Base-by-base conservation (phyloP, 2,888 invertebrate species). In the Drosophila heteroneura region DNA sequence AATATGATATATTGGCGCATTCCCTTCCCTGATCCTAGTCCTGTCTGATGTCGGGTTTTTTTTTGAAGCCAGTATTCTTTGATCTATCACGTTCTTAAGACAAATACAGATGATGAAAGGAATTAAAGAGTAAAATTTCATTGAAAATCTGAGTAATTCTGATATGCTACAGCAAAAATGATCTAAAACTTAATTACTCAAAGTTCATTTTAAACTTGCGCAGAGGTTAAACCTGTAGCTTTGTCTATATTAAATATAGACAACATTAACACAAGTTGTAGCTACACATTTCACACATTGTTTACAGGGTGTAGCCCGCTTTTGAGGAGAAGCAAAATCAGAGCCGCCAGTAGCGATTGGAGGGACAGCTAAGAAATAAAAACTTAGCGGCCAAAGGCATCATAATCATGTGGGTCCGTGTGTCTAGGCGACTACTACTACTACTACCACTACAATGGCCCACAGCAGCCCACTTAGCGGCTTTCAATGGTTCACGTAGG, bases 381-480 rank as follows among this genome's bases (percentile, higher is more conserved):
- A 57, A 9, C 58, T 58, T 30, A 37, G 49, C 30, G 54, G 51
- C 60, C 44, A 51, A 47, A 73, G 80, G 80, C 89, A 89, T 89
- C 84, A 89, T 85, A 85, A 89, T 85, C 89, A 84, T 85, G 83
- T 74, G 87, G 79, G 74, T 82, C 76, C 73, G 52, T 65, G 30
- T 12, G 68, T 69, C 77, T 70, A 56, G 81, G 68, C 81, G 65
- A 66, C 65, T 35, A n/a, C 53, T 7, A 28, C 12, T n/a, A 73
- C 81, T 10, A 30, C 62, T 33, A 28, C 53, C 14, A n/a, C 12
- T 26, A 73, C 81, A 60, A 79, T 81, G 76, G 53, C 49, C 53
- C 66, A 61, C 72, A 76, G 76, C 81, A 79, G 73, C 68, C 91
- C 91, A 81, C 91, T 90, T 85, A 79, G 87, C 82, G 70, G 83